Percentiles rank a stretch among this genome's conserved stretches.
phyloP scores from a whole-genome alignment of 2,888 invertebrate genomes.

The Dichetophora obliterata region DNA sequence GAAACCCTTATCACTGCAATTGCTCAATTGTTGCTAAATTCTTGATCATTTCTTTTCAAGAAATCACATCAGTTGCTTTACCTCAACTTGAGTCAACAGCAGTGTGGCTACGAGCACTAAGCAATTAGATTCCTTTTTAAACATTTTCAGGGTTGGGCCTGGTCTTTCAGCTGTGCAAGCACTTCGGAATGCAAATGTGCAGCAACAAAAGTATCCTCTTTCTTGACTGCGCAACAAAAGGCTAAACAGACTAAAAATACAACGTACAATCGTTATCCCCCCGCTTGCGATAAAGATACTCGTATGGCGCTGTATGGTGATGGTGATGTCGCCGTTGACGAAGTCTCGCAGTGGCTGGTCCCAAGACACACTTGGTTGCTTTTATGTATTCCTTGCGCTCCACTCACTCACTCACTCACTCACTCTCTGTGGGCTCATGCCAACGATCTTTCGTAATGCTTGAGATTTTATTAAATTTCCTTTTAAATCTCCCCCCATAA shows the following conservation, averaged over 20 bases:
- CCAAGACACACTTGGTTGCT: conserved; percentile 15
- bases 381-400: conserved; percentile 21
- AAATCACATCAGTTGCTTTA: too few relatives aligned
- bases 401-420: conserved; percentile 15
- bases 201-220: conserved; percentile 33
- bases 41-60: too few relatives aligned
- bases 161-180: conserved; percentile 16
- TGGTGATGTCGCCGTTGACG: neutral
- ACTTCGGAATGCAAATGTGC: conserved; percentile 36
- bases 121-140: neutral
- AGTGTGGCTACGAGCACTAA: too few relatives aligned
- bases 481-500: conserved; percentile 6
- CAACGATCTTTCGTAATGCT: conserved; percentile 1
- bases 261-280: neutral
- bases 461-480: neutral
- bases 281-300: neutral
- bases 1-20: too few relatives aligned
- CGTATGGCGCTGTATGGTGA: neutral
- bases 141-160: conserved; percentile 26
- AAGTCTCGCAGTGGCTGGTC: neutral
- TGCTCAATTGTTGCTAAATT: too few relatives aligned
- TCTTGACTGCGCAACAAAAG: conserved; percentile 4
- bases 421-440: neutral
- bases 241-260: conserved; percentile 3
- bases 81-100: too few relatives aligned